These are phyloP conservation scores for Mus minutoides DNA, from an alignment of 2,797 vertebrate genomes.

Conservation along the genomic window DNA sequence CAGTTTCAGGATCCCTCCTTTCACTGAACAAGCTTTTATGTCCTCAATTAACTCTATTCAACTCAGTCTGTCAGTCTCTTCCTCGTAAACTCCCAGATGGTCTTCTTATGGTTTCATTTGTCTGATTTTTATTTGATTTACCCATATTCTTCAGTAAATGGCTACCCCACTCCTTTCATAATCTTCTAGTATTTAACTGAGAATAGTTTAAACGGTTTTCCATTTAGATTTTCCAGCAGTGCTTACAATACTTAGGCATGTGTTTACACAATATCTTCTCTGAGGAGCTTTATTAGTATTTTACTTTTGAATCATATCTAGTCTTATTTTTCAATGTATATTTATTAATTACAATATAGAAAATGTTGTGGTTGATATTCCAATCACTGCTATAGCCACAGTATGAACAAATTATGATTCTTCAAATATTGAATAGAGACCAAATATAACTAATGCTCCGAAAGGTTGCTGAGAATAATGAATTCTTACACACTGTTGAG, in stretches of 20 bases:
- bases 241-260: not conserved
- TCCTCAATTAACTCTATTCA: not conserved
- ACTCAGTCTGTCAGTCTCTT: not conserved
- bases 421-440: not conserved
- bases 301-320: not conserved
- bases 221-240: not conserved
- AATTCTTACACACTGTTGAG: not conserved
- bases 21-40: not conserved
- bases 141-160: not conserved
- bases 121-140: constrained; percentile 33
- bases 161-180: not conserved
- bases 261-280: not conserved
- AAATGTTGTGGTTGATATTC: not conserved
- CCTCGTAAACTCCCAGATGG: not conserved
- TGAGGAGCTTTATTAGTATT: not conserved
- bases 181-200: not conserved
- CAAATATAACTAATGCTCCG: not conserved
- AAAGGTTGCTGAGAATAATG: not conserved
- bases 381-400: not conserved
- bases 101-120: not conserved
- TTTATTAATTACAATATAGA: not conserved
- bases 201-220: not conserved
- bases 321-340: not conserved
- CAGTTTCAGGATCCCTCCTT: not conserved
- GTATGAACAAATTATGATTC: not conserved